These are phyloP conservation scores for Coluber constrictor DNA, from an alignment of 2,797 vertebrate genomes.

Conservation along the genomic window DNA sequence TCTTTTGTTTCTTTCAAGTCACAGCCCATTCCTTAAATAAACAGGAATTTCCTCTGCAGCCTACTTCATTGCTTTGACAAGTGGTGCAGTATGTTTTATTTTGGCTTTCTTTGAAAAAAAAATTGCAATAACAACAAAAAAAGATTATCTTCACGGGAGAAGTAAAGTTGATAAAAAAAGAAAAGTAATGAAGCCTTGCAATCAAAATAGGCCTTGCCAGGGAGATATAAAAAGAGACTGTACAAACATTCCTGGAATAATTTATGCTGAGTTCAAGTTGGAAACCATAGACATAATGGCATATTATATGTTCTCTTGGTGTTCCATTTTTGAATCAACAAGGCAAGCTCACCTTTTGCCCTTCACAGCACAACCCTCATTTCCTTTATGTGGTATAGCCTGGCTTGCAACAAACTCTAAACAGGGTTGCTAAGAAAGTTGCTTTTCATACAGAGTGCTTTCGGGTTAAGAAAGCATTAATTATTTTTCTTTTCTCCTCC, in stretches of 20 bases:
- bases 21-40: constrained; percentile 24
- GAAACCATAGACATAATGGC: constrained; percentile 53
- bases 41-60: constrained; percentile 47
- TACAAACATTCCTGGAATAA: constrained; percentile 64
- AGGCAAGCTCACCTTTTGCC: constrained; percentile 41
- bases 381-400: constrained; percentile 14
- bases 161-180: constrained; percentile 53
- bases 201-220: constrained; percentile 60
- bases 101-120: constrained; percentile 35
- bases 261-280: constrained; percentile 62
- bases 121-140: constrained; percentile 27
- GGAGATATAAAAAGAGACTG: constrained; percentile 58
- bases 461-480: neutral
- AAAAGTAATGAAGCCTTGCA: constrained; percentile 50
- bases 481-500: neutral
- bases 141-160: constrained; percentile 38
- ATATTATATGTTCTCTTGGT: constrained; percentile 55
- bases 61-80: constrained; percentile 47
- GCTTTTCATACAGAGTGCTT: neutral
- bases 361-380: neutral
- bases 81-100: constrained; percentile 37
- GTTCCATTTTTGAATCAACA: constrained; percentile 55
- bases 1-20: constrained; percentile 35
- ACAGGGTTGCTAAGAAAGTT: neutral
- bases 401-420: constrained; percentile 10